These are phyloP conservation scores for Saccostrea glomerata DNA, from an alignment of 1,140 invertebrate species.

Conservation along the genomic window DNA sequence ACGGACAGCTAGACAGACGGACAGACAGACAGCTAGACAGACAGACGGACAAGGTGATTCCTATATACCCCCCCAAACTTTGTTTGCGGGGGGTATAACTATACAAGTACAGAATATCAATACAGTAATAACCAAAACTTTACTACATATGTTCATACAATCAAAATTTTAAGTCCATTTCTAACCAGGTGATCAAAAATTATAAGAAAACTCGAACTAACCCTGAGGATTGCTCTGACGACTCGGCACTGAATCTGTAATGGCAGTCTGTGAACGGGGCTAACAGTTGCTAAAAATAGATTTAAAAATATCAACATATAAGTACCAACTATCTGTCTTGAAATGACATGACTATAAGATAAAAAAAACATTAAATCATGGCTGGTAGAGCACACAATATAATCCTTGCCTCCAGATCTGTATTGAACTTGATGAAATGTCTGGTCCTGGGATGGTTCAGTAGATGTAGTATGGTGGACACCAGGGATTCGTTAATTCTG, in stretches of 20 bases:
- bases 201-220: not conserved
- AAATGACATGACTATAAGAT: not conserved
- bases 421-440: conserved; percentile 85
- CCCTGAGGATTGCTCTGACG: conserved; percentile 55
- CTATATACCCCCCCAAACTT: too few species aligned
- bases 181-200: too few species aligned
- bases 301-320: conserved; percentile 40
- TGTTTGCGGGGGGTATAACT: too few species aligned
- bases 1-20: too few species aligned
- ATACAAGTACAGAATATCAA: too few species aligned
- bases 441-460: conserved; percentile 92
- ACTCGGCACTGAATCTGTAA: conserved; percentile 82
- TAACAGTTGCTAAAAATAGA: conserved; percentile 86
- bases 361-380: not conserved
- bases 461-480: conserved; percentile 91
- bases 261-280: conserved; percentile 96
- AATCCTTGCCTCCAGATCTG: conserved; percentile 77
- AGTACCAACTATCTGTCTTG: not conserved
- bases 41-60: too few species aligned
- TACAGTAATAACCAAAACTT: too few species aligned
- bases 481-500: conserved; percentile 86
- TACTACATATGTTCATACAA: too few species aligned
- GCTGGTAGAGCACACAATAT: not conserved
- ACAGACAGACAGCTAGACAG: too few species aligned
- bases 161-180: too few species aligned